Conservation (phyloP, 2,797 vertebrate species). For the Darevskia nairensis region DNA sequence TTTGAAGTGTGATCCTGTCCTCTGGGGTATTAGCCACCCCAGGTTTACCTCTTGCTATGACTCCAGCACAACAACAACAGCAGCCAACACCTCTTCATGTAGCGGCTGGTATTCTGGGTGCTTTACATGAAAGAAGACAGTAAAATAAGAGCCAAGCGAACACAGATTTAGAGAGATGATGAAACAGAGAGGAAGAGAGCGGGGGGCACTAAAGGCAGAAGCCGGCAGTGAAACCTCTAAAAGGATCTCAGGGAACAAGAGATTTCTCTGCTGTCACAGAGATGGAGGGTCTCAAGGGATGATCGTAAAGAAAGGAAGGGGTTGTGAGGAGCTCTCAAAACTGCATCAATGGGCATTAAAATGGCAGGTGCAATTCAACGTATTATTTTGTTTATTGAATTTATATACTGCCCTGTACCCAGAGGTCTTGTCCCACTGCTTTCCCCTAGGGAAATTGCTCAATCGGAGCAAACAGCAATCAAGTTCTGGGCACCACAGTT, state of each 20-base stretch:
- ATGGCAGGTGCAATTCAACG: too few species aligned
- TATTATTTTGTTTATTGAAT: too few species aligned
- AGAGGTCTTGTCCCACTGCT: too few species aligned
- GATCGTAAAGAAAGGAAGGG: not conserved
- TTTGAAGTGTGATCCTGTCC: too few species aligned
- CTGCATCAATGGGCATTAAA: too few species aligned
- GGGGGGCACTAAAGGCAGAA: not conserved
- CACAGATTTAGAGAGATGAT: not conserved
- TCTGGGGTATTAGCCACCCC: too few species aligned
- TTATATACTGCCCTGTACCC: too few species aligned
- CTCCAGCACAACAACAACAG: not conserved
- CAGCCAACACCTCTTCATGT: not conserved
- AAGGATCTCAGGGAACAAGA: not conserved
- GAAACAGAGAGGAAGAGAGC: not conserved
- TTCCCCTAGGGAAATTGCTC: too few species aligned
- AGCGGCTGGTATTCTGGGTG: not conserved
- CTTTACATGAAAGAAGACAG: not conserved
- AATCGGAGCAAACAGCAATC: too few species aligned
- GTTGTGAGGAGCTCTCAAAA: not conserved
- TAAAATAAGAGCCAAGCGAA: not conserved
- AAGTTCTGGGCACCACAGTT: too few species aligned
- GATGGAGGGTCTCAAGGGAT: not conserved
- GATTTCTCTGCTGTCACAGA: not conserved
- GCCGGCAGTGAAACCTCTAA: not conserved
- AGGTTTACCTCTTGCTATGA: not conserved